Evolutionary conservation across 2,113 vertebrate genomes (phyloP).

Genomic region (Peromyscus maniculatus): DNA sequence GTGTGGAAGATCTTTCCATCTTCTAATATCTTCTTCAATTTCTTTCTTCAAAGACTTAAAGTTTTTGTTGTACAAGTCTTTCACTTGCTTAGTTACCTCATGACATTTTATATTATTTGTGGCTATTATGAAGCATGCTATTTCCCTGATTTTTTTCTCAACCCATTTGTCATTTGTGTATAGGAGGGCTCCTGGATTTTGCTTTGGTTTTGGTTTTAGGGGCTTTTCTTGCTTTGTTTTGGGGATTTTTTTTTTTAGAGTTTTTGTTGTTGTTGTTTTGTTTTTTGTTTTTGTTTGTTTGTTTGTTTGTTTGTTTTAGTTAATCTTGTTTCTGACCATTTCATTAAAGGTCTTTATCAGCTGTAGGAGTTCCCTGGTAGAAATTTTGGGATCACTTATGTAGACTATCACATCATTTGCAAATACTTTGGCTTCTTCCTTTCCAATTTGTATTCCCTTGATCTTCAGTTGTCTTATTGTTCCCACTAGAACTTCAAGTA

Average conservation of each 20-base stretch:
- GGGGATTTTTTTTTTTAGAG: no score
- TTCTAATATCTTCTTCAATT: background rate
- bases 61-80: background rate
- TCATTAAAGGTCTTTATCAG: background rate
- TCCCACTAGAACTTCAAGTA: background rate
- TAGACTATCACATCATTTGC: background rate
- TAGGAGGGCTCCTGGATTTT: background rate
- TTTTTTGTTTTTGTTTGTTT: no score
- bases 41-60: background rate
- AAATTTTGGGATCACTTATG: background rate
- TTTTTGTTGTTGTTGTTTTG: no score
- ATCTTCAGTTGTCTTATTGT: background rate
- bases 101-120: background rate
- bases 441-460: background rate
- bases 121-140: background rate
- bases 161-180: background rate
- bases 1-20: background rate
- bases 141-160: background rate
- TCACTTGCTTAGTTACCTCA: background rate
- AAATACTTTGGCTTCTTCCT: background rate
- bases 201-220: no score
- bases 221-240: no score
- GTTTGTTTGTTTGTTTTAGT: background rate
- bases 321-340: background rate
- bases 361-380: background rate